Evolutionary conservation across 2,797 vertebrate species (phyloP).

Genomic region (Mormyrops boulengeri): DNA sequence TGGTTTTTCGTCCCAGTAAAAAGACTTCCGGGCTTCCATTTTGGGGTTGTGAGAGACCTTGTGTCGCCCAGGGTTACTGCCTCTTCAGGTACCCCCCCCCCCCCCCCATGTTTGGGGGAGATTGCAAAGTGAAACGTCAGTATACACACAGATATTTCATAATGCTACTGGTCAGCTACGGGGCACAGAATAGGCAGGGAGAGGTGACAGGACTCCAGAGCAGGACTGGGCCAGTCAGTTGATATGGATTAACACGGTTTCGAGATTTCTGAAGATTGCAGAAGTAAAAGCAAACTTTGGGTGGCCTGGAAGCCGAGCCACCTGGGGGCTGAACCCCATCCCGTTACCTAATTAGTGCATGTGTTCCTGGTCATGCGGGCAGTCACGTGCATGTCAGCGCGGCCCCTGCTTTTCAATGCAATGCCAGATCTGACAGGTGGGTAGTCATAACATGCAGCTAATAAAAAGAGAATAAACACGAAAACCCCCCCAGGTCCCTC

Average conservation of each 20-base stretch:
- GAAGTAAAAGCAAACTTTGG: not conserved
- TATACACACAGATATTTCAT: not conserved
- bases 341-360: not conserved
- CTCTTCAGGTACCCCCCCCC: not conserved
- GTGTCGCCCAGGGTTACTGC: not conserved
- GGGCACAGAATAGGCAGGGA: not conserved
- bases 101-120: not conserved
- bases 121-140: not conserved
- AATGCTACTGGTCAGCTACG: not conserved
- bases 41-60: not conserved
- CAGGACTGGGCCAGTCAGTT: not conserved
- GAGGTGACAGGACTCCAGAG: not conserved
- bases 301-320: not conserved
- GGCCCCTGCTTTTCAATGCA: not conserved
- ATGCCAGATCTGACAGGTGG: not conserved
- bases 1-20: not conserved
- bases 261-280: not conserved
- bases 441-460: not conserved
- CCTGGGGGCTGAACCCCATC: not conserved
- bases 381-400: not conserved
- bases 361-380: not conserved
- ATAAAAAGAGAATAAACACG: not conserved
- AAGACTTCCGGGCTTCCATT: not conserved
- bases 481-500: not conserved
- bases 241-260: slow-evolving; percentile 4